Evolutionary conservation across 1,140 invertebrate genomes (phyloP).

Genomic region (Drosophila ambigua): DNA sequence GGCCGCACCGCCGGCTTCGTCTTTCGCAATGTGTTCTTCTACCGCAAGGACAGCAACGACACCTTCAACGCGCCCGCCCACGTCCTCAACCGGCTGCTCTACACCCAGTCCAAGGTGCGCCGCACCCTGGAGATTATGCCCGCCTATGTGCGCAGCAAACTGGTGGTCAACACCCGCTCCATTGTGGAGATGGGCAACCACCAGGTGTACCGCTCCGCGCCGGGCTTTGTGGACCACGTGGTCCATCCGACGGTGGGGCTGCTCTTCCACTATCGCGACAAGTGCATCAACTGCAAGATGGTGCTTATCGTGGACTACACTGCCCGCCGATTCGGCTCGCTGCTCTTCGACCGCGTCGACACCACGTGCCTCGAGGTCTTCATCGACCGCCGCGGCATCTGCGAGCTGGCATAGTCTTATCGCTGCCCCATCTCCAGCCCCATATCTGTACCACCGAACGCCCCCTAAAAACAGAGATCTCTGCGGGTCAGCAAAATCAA

Average conservation of each 20-base stretch:
- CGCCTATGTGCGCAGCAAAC: conserved; percentile 86
- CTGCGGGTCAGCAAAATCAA: conserved; percentile 2
- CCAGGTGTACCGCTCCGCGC: conserved; percentile 85
- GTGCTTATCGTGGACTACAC: conserved; percentile 84
- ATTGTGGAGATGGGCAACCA: conserved; percentile 88
- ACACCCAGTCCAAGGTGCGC: conserved; percentile 85
- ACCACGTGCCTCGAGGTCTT: conserved; percentile 82
- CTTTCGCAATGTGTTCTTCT: conserved; percentile 88
- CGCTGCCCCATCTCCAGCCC: conserved; percentile 31
- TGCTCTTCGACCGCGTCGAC: conserved; percentile 84
- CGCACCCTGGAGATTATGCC: conserved; percentile 85
- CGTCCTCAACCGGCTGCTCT: conserved; percentile 79
- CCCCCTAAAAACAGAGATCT: conserved; percentile 47
- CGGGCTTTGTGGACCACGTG: conserved; percentile 61
- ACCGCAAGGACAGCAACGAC: conserved; percentile 86
- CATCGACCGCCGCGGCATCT: conserved; percentile 61
- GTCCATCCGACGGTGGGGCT: conserved; percentile 71
- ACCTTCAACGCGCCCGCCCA: conserved; percentile 81
- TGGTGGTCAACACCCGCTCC: conserved; percentile 85
- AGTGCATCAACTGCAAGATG: conserved; percentile 85
- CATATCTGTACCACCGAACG: conserved; percentile 35
- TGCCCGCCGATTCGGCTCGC: conserved; percentile 79
- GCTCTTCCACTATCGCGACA: conserved; percentile 79
- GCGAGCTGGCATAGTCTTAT: conserved; percentile 61
- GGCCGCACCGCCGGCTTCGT: conserved; percentile 84